phyloP scores from a whole-genome alignment of 2,113 vertebrate species.

The Agapornis roseicollis region DNA sequence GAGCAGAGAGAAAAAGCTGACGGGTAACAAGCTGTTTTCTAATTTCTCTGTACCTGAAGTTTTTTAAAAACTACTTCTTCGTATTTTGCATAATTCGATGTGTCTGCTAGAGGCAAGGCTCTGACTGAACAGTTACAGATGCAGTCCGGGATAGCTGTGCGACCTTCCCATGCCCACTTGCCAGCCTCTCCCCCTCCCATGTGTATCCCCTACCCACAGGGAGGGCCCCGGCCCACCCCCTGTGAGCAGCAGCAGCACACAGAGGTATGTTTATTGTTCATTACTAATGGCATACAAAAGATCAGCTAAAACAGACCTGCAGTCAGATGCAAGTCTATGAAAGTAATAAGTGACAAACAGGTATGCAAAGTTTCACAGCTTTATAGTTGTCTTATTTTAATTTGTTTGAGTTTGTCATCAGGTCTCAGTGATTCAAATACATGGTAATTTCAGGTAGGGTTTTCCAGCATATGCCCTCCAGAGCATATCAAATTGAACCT shows the following conservation, averaged over 20 bases:
- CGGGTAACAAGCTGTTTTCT: not conserved
- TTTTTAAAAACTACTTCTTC: not conserved
- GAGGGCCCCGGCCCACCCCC: not conserved
- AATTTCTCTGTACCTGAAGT: not conserved
- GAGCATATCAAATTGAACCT: not conserved
- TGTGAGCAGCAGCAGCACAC: not conserved
- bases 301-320: not conserved
- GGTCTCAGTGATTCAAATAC: not conserved
- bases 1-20: not conserved
- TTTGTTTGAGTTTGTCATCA: not conserved
- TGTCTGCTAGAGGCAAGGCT: not conserved
- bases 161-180: not conserved
- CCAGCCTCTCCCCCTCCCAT: not conserved
- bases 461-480: not conserved
- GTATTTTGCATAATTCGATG: not conserved
- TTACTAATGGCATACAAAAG: not conserved
- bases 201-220: not conserved
- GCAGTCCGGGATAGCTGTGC: not conserved
- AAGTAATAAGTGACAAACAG: not conserved
- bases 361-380: not conserved
- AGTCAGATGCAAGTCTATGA: not conserved
- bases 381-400: not conserved
- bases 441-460: not conserved
- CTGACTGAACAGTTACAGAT: not conserved
- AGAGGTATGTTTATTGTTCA: fast-evolving